These are phyloP conservation scores for Heterotis niloticus DNA, from an alignment of 2,113 vertebrate species.

Conservation along the genomic window DNA sequence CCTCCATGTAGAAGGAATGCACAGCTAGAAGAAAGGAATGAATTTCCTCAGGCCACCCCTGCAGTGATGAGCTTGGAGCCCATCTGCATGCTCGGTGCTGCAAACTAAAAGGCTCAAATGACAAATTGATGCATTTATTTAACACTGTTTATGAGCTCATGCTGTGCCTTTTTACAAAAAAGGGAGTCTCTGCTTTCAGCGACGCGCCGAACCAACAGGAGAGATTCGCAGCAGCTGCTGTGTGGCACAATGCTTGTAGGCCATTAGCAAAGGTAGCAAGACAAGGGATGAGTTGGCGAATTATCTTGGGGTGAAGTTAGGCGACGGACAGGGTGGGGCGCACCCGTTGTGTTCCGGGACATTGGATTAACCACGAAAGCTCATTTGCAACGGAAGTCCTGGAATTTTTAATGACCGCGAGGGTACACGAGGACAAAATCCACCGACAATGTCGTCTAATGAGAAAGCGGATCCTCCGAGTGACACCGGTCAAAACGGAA, in stretches of 20 bases:
- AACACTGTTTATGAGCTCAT: background rate
- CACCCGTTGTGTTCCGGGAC: background rate
- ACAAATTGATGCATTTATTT: background rate
- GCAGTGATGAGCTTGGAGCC: background rate
- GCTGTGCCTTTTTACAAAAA: background rate
- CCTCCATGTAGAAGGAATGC: background rate
- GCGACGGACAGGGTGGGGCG: background rate
- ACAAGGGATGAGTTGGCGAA: background rate
- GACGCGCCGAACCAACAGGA: background rate
- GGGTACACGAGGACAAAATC: background rate
- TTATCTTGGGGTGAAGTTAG: background rate
- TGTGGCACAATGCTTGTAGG: background rate
- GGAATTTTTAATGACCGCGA: background rate
- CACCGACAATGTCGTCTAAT: background rate
- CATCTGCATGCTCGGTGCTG: background rate
- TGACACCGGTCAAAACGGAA: background rate
- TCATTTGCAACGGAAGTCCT: background rate
- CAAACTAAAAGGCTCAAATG: background rate
- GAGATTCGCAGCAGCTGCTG: background rate
- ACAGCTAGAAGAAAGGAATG: background rate
- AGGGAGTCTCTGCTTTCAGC: background rate
- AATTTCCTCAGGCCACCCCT: background rate
- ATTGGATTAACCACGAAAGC: background rate
- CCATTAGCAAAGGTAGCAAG: constrained; percentile 10
- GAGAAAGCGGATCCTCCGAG: too few relatives aligned